These are phyloP conservation scores for Uloborus plumipes DNA, from an alignment of 2,888 invertebrate genomes.

Conservation along the genomic window DNA sequence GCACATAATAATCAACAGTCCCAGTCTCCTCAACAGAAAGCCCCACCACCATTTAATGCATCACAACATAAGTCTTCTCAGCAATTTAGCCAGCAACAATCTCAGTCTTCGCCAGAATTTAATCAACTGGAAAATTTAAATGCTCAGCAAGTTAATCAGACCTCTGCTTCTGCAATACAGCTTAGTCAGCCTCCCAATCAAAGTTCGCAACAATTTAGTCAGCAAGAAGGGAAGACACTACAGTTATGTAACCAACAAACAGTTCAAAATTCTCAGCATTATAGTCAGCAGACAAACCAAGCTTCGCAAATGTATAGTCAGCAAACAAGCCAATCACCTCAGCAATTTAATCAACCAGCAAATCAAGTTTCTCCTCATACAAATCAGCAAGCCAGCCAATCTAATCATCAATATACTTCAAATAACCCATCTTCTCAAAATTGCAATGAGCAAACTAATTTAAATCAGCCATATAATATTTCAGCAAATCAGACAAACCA, in stretches of 20 bases:
- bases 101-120: slow-evolving; percentile 24
- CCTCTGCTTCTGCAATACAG: too few relatives aligned
- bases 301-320: not conserved
- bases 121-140: not conserved
- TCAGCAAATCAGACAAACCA: slow-evolving; percentile 1
- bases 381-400: slow-evolving; percentile 19
- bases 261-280: not conserved
- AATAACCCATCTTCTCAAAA: slow-evolving; percentile 16
- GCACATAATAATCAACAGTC: not conserved
- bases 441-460: not conserved
- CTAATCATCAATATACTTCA: slow-evolving; percentile 27
- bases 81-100: slow-evolving; percentile 35
- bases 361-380: too few relatives aligned
- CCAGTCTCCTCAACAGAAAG: slow-evolving; percentile 27
- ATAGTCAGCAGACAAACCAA: slow-evolving; percentile 15
- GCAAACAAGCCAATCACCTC: slow-evolving; percentile 4
- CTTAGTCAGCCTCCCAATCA: slow-evolving; percentile 1
- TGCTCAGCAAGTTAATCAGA: too few relatives aligned
- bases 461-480: not conserved
- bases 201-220: slow-evolving; percentile 21
- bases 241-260: slow-evolving; percentile 16
- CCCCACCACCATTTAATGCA: not conserved
- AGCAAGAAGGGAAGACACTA: slow-evolving; percentile 6
- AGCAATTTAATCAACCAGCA: slow-evolving; percentile 2
- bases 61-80: slow-evolving; percentile 5